A percentile compares a stretch with the other conserved stretches of the same genome.
These are phyloP conservation scores for Gallinago solitaria DNA, from an alignment of 2,797 vertebrate genomes.

Conservation along the genomic window DNA sequence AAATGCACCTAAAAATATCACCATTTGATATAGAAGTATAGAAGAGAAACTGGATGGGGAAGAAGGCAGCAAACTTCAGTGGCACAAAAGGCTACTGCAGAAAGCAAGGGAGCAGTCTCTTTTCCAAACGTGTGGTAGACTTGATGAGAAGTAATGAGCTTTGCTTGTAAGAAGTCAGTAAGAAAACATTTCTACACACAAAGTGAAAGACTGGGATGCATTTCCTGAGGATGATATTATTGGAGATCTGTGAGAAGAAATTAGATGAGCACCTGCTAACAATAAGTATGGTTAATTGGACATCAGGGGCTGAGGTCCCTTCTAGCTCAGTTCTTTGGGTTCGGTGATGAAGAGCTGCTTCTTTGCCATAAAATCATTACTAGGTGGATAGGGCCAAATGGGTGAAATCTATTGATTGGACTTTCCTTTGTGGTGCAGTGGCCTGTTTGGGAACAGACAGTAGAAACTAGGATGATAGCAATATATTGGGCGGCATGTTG, in stretches of 20 bases:
- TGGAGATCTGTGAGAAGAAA: background rate
- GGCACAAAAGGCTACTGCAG: background rate
- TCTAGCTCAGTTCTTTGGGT: background rate
- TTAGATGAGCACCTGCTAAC: background rate
- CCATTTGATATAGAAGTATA: background rate
- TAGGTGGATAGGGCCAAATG: background rate
- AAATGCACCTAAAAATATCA: background rate
- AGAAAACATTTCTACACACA: background rate
- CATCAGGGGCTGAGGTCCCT: background rate
- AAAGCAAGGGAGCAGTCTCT: background rate
- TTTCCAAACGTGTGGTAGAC: background rate
- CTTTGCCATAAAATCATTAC: background rate
- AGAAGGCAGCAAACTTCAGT: background rate
- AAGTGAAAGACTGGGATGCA: background rate
- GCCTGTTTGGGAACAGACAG: background rate
- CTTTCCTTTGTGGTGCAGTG: background rate
- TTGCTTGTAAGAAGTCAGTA: background rate
- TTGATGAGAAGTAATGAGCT: background rate
- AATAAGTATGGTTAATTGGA: background rate
- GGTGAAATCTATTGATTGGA: background rate
- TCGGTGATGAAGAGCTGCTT: background rate
- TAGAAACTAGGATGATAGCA: background rate
- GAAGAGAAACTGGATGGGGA: background rate
- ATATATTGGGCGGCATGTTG: background rate
- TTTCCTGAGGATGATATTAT: background rate